Conservation (phyloP, 2,888 invertebrate genomes). For the Tachystola acroxantha region DNA sequence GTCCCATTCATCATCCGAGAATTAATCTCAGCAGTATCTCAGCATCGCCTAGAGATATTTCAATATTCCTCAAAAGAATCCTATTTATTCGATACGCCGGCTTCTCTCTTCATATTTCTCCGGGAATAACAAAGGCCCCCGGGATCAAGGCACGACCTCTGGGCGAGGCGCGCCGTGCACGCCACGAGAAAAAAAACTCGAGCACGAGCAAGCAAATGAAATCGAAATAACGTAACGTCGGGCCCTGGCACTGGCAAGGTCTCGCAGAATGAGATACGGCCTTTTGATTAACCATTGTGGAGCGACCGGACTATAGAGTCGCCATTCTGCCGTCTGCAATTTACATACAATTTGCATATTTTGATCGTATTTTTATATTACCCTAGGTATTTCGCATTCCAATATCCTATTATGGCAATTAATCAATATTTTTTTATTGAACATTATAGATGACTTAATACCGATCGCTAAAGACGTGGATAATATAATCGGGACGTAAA, state of each 20-base stretch:
- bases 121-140: constrained; percentile 60
- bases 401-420: constrained; percentile 17
- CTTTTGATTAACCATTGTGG: constrained; percentile 75
- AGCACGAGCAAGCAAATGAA: constrained; percentile 75
- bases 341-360: constrained; percentile 19
- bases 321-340: constrained; percentile 20
- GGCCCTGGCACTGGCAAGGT: constrained; percentile 47
- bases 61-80: constrained; percentile 68
- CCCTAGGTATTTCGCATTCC: constrained; percentile 14
- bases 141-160: constrained; percentile 65
- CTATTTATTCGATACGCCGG: constrained; percentile 58
- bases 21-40: constrained; percentile 55
- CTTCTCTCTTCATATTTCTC: constrained; percentile 67
- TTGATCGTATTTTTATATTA: constrained; percentile 2
- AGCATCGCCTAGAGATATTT: constrained; percentile 64
- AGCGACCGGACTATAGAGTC: constrained; percentile 44
- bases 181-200: constrained; percentile 48
- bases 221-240: constrained; percentile 71
- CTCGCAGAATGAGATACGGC: constrained; percentile 68
- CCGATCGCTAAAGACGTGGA: constrained; percentile 15
- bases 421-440: constrained; percentile 17
- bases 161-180: constrained; percentile 26
- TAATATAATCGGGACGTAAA: constrained; percentile 11
- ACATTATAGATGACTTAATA: constrained; percentile 15
- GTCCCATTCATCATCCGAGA: constrained; percentile 58